Conservation (phyloP, 2,113 vertebrate genomes). For the Brachypteracias leptosomus region DNA sequence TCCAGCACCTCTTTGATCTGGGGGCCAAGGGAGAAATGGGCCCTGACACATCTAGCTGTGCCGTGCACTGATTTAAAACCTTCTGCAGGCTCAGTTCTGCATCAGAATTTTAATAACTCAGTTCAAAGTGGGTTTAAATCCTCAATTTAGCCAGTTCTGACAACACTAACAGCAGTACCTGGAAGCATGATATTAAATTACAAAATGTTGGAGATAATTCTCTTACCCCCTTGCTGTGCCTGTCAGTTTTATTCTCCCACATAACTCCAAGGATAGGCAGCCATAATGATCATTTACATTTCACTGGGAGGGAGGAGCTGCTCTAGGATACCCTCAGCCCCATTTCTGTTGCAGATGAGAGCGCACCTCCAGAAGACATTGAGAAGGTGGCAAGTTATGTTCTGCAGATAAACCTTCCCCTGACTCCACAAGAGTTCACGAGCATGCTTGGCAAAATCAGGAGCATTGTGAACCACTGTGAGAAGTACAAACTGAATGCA, state of each 20-base stretch:
- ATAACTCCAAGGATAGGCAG: not conserved
- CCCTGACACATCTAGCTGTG: conserved; percentile 53
- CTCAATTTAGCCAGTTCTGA: conserved; percentile 35
- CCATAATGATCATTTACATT: not conserved
- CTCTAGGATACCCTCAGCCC: not conserved
- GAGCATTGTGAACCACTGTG: conserved; percentile 53
- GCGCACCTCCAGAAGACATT: conserved; percentile 78
- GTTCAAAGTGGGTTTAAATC: conserved; percentile 58
- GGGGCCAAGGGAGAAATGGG: conserved; percentile 24
- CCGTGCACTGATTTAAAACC: not conserved
- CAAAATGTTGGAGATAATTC: conserved; percentile 28
- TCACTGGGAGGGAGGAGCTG: not conserved
- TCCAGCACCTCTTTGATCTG: conserved; percentile 52
- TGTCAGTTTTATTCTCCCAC: conserved; percentile 1
- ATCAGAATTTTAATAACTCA: conserved; percentile 55
- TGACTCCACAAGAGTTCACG: conserved; percentile 68
- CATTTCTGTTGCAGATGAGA: conserved; percentile 77
- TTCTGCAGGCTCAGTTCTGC: not conserved
- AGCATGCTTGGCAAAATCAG: conserved; percentile 74
- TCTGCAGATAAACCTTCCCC: conserved; percentile 77
- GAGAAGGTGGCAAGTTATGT: conserved; percentile 80
- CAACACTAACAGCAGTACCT: conserved; percentile 45
- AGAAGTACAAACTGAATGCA: conserved; percentile 52
- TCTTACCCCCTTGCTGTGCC: not conserved
- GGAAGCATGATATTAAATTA: conserved; percentile 15